A percentile compares a stretch with the other conserved stretches of the same genome.
Evolutionary conservation across 2,113 vertebrate species (phyloP).

Genomic region (Corythornis vintsioides): DNA sequence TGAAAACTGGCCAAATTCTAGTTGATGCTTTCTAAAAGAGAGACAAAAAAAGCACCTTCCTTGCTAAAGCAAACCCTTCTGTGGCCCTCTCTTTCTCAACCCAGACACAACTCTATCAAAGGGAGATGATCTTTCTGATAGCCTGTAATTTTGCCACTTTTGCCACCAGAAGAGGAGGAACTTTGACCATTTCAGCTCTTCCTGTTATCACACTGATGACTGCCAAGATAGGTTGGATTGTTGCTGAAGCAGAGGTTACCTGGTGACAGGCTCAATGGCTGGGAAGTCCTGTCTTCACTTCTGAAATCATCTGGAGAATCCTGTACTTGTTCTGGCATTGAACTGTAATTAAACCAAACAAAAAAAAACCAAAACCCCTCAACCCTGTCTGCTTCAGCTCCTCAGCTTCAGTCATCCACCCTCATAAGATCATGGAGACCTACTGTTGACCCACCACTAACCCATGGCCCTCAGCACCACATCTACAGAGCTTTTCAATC

Average conservation of each 20-base stretch:
- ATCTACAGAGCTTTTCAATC: background rate
- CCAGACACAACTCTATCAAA: background rate
- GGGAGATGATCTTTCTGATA: background rate
- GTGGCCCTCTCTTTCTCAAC: background rate
- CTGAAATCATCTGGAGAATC: background rate
- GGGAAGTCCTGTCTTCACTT: background rate
- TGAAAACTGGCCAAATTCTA: background rate
- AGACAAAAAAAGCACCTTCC: background rate
- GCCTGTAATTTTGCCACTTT: background rate
- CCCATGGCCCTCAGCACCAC: background rate
- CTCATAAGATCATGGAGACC: background rate
- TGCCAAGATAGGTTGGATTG: accelerated
- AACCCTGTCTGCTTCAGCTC: background rate
- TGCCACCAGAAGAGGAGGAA: background rate
- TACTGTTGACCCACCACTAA: background rate
- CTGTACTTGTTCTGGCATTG: background rate
- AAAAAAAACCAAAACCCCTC: background rate
- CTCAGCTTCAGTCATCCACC: background rate
- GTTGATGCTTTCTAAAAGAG: background rate
- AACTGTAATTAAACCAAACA: background rate
- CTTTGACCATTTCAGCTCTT: background rate
- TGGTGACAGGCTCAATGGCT: background rate
- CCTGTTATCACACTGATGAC: background rate
- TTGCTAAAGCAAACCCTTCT: background rate
- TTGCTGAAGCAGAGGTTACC: background rate